phyloP scores from a whole-genome alignment of 2,888 invertebrate genomes.

The Caenorhabditis virilis region DNA sequence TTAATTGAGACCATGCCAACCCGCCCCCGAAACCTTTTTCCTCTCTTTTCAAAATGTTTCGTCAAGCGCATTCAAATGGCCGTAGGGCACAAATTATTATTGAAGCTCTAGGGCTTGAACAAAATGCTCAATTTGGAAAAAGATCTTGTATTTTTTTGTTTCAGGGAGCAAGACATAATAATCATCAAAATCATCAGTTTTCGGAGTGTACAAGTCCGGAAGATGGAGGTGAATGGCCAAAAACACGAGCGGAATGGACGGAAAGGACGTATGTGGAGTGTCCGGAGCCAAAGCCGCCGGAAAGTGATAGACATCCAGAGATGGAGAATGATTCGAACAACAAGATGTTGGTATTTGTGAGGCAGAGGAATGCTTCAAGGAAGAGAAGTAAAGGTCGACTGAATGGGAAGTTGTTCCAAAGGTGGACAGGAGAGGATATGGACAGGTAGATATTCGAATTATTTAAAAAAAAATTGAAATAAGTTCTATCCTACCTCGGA shows the following conservation, averaged over 20 bases:
- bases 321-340: conserved; percentile 50
- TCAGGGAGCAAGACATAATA: conserved; percentile 41
- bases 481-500: too few relatives aligned
- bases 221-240: conserved; percentile 44
- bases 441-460: conserved; percentile 52
- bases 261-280: conserved; percentile 59
- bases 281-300: conserved; percentile 54
- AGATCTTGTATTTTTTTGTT: conserved; percentile 1
- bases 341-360: conserved; percentile 53
- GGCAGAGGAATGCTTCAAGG: conserved; percentile 43
- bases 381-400: conserved; percentile 50
- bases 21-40: conserved; percentile 9
- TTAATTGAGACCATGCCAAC: conserved; percentile 2
- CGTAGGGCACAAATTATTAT: too few relatives aligned
- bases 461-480: too few relatives aligned
- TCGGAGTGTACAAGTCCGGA: conserved; percentile 49
- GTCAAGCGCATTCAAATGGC: conserved; percentile 26
- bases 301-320: conserved; percentile 44
- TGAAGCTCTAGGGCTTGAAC: too few relatives aligned
- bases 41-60: conserved; percentile 13
- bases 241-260: conserved; percentile 34
- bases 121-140: too few relatives aligned
- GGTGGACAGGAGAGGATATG: conserved; percentile 67
- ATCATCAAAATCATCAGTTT: too few relatives aligned
- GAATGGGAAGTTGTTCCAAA: conserved; percentile 59